phyloP scores from a whole-genome alignment of 2,888 invertebrate species.

The Cryptocheilus praepositus region DNA sequence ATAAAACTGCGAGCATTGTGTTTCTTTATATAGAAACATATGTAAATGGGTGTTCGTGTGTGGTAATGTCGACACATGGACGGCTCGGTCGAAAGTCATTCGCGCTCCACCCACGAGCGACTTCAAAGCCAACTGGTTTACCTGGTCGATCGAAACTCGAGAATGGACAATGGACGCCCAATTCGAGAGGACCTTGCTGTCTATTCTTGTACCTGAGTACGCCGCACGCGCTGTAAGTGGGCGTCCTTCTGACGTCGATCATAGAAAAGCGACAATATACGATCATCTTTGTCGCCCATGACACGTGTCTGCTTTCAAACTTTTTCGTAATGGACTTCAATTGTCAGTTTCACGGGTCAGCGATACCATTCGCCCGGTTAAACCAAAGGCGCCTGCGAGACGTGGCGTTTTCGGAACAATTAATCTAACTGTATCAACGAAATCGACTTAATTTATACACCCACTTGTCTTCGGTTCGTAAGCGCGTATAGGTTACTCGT shows the following conservation, averaged over 20 bases:
- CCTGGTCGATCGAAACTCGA: constrained; percentile 14
- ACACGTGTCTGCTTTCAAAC: constrained; percentile 12
- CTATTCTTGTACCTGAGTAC: too few species aligned
- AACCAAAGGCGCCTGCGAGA: too few species aligned
- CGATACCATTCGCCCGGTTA: not conserved
- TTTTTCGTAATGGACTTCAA: constrained; percentile 6
- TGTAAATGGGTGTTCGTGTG: constrained; percentile 26
- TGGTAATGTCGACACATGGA: constrained; percentile 8
- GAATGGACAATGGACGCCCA: constrained; percentile 15
- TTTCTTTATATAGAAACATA: constrained; percentile 11
- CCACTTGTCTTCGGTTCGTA: too few species aligned
- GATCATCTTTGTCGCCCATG: constrained; percentile 6
- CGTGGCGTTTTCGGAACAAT: too few species aligned
- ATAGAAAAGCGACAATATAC: constrained; percentile 12
- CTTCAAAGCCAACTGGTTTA: constrained; percentile 36
- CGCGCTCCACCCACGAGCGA: constrained; percentile 35
- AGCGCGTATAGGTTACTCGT: too few species aligned
- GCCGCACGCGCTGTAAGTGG: not conserved
- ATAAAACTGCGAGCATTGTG: constrained; percentile 32
- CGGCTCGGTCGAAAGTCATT: constrained; percentile 4
- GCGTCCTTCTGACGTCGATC: constrained; percentile 12
- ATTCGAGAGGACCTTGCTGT: constrained; percentile 1
- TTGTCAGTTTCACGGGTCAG: not conserved
- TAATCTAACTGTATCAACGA: too few species aligned
- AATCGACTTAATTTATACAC: too few species aligned